phyloP scores from a whole-genome alignment of 2,113 vertebrate genomes.

The Oncorhynchus mykiss region DNA sequence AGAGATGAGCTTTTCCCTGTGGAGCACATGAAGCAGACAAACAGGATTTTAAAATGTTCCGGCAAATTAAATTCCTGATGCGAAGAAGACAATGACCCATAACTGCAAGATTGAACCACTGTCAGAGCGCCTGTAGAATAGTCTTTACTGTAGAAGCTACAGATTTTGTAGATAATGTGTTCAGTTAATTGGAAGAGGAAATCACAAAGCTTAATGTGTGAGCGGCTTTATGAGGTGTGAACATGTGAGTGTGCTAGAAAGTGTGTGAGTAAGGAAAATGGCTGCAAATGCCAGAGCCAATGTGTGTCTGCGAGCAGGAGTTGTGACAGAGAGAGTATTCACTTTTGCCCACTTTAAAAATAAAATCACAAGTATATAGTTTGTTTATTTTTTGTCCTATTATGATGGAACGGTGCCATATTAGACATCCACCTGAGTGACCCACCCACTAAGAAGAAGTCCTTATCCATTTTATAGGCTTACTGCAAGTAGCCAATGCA shows the following conservation, averaged over 20 bases:
- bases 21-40: constrained; percentile 9
- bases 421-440: too few relatives aligned
- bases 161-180: neutral
- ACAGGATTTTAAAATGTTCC: constrained; percentile 16
- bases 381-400: too few relatives aligned
- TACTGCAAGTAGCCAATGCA: too few relatives aligned
- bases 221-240: neutral
- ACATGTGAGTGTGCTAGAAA: neutral
- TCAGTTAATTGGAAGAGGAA: neutral
- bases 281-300: too few relatives aligned
- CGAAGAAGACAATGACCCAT: constrained; percentile 10
- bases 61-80: constrained; percentile 13
- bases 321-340: too few relatives aligned
- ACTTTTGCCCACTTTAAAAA: too few relatives aligned
- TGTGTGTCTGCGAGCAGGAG: too few relatives aligned
- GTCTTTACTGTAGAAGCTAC: neutral
- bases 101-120: neutral
- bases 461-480: too few relatives aligned
- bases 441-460: too few relatives aligned
- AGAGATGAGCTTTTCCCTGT: constrained; percentile 13
- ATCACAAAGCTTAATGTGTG: neutral
- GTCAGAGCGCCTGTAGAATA: too few relatives aligned
- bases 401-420: too few relatives aligned
- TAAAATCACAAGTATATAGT: too few relatives aligned
- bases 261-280: neutral